Percentiles rank a stretch among this genome's conserved stretches.
These are phyloP conservation scores for Rhingia rostrata DNA, from an alignment of 2,888 invertebrate genomes.

Conservation along the genomic window DNA sequence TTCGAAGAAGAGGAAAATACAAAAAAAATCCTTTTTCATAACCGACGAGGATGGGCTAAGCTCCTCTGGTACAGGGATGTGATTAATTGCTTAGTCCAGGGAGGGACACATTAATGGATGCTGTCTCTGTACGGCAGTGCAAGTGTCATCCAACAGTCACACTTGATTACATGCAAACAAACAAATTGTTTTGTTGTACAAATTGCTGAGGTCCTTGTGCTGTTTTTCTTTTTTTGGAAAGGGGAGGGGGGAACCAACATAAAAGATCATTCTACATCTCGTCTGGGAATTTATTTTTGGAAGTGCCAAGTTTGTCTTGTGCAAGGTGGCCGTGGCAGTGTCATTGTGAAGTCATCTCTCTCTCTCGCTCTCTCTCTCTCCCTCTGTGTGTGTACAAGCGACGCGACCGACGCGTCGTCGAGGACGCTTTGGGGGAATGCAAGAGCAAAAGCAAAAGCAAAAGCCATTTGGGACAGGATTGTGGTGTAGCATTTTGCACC, in stretches of 20 bases:
- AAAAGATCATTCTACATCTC: slow-evolving; percentile 24
- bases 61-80: slow-evolving; percentile 23
- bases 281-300: slow-evolving; percentile 69
- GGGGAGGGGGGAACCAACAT: no score
- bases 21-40: slow-evolving; percentile 31
- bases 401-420: no score
- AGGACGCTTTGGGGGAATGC: slow-evolving; percentile 10
- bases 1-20: slow-evolving; percentile 18
- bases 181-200: slow-evolving; percentile 66
- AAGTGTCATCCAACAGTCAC: slow-evolving; percentile 68
- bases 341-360: no score
- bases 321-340: neutral
- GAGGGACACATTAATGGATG: slow-evolving; percentile 50
- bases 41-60: slow-evolving; percentile 24
- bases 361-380: no score
- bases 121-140: slow-evolving; percentile 29
- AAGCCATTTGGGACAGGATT: slow-evolving; percentile 60
- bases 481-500: slow-evolving; percentile 65
- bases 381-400: no score
- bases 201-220: slow-evolving; percentile 42
- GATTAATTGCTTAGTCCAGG: slow-evolving; percentile 63
- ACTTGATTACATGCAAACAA: slow-evolving; percentile 70
- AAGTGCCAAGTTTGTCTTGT: slow-evolving; percentile 28
- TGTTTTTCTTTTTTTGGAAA: no score
- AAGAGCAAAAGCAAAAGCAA: no score